phyloP scores from a whole-genome alignment of 2,113 vertebrate species.

The Pluvialis apricaria region DNA sequence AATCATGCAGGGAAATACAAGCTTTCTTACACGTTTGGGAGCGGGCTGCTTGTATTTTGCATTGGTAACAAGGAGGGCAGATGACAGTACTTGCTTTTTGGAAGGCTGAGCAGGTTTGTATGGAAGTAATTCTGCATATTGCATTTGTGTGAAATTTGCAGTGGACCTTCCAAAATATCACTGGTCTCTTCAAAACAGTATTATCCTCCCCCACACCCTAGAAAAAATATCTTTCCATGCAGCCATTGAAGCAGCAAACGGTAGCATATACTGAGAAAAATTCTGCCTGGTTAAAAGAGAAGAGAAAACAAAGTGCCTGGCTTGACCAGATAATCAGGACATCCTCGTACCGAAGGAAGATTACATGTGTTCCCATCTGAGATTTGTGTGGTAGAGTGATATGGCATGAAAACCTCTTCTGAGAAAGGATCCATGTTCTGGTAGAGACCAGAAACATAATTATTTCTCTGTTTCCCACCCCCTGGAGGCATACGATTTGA shows the following conservation, averaged over 20 bases:
- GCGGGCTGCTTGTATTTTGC: neutral
- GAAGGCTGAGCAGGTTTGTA: neutral
- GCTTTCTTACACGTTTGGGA: neutral
- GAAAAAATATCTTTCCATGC: fast-evolving
- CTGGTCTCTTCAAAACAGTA: neutral
- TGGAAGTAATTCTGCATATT: neutral
- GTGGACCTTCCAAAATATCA: neutral
- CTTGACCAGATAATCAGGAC: neutral
- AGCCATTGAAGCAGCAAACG: fast-evolving
- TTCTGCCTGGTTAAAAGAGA: neutral
- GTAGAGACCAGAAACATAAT: neutral
- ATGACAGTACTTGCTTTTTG: neutral
- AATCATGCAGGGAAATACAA: neutral
- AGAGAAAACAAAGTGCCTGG: neutral
- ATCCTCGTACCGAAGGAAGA: neutral
- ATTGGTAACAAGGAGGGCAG: fast-evolving
- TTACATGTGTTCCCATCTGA: neutral
- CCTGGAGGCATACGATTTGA: no score
- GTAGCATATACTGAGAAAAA: neutral
- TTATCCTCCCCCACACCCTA: fast-evolving
- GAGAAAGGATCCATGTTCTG: neutral
- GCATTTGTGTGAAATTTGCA: neutral
- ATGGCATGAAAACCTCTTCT: fast-evolving
- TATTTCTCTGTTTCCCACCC: neutral
- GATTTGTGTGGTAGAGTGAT: neutral